phyloP scores from a whole-genome alignment of 2,888 invertebrate species.

The Hydropsyche betteni region DNA sequence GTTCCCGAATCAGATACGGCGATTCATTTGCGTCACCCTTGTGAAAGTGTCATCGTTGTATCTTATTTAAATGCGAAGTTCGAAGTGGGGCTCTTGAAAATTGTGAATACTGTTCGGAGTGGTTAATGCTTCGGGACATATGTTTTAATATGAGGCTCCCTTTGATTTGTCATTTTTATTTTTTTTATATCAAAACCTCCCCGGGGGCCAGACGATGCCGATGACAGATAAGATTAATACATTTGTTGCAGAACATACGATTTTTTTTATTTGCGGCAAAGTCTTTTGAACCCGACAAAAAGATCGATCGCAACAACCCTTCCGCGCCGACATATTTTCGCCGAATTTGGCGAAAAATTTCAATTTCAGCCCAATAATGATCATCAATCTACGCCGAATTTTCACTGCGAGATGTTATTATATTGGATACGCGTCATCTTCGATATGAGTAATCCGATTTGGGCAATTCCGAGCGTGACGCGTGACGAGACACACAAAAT shows the following conservation, averaged over 20 bases:
- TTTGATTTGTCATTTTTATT: constrained; percentile 43
- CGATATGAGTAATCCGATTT: constrained; percentile 32
- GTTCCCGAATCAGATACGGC: no score
- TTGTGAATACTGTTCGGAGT: constrained; percentile 19
- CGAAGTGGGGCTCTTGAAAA: constrained; percentile 24
- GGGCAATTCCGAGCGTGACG: constrained; percentile 35
- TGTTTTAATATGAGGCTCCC: constrained; percentile 44
- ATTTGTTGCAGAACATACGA: constrained; percentile 26
- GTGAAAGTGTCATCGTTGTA: constrained; percentile 18
- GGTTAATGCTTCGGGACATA: constrained; percentile 42
- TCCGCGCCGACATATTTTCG: no score
- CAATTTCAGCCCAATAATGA: no score
- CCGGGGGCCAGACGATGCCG: constrained; percentile 31
- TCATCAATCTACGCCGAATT: no score
- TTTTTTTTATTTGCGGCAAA: constrained; percentile 26
- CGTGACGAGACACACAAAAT: constrained; percentile 18
- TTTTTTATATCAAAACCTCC: constrained; percentile 10
- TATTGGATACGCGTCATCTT: constrained; percentile 29
- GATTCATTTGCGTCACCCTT: neutral
- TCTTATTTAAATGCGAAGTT: constrained; percentile 19
- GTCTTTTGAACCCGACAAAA: constrained; percentile 11
- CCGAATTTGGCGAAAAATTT: no score
- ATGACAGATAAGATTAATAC: constrained; percentile 45
- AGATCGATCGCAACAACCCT: no score
- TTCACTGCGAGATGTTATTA: neutral